Base-by-base conservation (phyloP, 1,140 invertebrate species). In the Listronotus bonariensis region DNA sequence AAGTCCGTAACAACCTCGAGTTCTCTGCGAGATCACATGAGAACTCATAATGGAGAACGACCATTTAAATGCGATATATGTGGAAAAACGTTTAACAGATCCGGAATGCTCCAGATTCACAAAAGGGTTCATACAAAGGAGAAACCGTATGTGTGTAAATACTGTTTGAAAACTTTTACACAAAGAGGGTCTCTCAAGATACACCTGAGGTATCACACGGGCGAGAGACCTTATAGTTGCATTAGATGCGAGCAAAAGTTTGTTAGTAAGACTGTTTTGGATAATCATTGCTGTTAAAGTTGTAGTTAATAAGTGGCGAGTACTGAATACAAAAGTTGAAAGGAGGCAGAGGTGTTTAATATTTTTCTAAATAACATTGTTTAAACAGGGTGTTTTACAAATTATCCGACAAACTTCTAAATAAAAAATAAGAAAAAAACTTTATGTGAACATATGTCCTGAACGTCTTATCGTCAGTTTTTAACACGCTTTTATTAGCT, bases 71-170 rank as follows among this genome's bases (percentile, higher is more conserved):
- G 82, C 65, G 78, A 77, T 6, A 67, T 81, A 5, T 84, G 82
- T 63, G 80, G 78, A 34, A 82, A 81, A 67, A 80, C 1, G 79
- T 81, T 74, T 68, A 80, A 0, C 81, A 81, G 60, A 79, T 81
- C 58, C 79, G 80, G 0, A 81, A 54, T 54, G 52, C 52, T 54
- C 11, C 52, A 18, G 14, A 54, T 54, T 20, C 52, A 54, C 34
- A 17, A n/a, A 11, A 80, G 89, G 71, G 81, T 88, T 71, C 89
- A 91, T 79, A 89, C 87, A 36, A 90, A 90, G 9, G 87, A 90
- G 71, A 83, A 88, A 67, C 89, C 89, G 0, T 91, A 89, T 75
- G 82, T 83, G 69, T 91, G 89, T 74, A 79, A 81, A 46, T 81
- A 83, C 49, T 92, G 90, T 75, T 77, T 81, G 7, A 85, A 89